A percentile compares a stretch with the other conserved stretches of the same genome.
phyloP scores from a whole-genome alignment of 2,797 vertebrate genomes.

The Peromyscus nudipes region DNA sequence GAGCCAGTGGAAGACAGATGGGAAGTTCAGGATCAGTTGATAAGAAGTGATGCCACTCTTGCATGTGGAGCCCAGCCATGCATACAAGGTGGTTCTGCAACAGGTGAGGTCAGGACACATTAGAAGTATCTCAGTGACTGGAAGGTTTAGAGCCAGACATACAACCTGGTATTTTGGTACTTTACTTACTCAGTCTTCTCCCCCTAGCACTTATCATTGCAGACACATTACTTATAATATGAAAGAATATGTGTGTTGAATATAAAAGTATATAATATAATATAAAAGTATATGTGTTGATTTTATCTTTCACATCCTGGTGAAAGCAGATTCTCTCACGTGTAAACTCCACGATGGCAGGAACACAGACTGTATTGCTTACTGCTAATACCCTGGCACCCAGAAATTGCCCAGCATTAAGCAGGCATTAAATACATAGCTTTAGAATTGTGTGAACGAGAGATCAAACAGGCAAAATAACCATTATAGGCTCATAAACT shows the following conservation, averaged over 20 bases:
- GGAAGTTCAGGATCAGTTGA: not conserved
- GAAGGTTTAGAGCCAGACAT: not conserved
- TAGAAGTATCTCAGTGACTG: not conserved
- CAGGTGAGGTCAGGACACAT: not conserved
- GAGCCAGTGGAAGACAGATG: not conserved
- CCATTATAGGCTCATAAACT: not conserved
- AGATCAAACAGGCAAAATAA: slow-evolving; percentile 4
- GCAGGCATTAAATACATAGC: not conserved
- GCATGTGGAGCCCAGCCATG: rapidly evolving
- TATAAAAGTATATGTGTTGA: not conserved
- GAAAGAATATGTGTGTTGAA: too few species aligned
- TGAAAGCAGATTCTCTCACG: not conserved
- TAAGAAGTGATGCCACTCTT: not conserved
- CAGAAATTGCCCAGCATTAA: not conserved
- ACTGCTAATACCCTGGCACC: not conserved
- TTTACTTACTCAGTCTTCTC: not conserved
- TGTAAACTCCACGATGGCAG: not conserved
- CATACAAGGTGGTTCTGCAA: too few species aligned
- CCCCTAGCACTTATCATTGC: not conserved
- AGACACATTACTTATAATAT: not conserved
- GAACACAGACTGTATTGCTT: not conserved
- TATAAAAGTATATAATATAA: too few species aligned
- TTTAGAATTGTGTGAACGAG: not conserved
- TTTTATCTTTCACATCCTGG: not conserved
- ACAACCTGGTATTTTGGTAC: not conserved